Conservation (phyloP, 2,797 vertebrate species). For the Galagoides demidoff region DNA sequence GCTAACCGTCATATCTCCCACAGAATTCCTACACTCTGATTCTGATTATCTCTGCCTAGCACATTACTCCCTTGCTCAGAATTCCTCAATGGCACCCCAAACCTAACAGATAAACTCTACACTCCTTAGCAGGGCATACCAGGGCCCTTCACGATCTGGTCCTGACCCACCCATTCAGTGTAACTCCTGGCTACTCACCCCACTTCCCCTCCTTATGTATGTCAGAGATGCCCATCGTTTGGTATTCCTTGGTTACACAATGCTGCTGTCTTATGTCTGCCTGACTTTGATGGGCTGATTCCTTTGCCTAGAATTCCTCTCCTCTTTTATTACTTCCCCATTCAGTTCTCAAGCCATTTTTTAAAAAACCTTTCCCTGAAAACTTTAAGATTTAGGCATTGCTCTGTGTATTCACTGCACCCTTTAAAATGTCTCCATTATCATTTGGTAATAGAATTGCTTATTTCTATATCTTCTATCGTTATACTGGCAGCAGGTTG, state of each 20-base stretch:
- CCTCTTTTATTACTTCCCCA: background rate
- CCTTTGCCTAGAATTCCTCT: background rate
- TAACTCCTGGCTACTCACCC: background rate
- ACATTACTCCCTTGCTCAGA: background rate
- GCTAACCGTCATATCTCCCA: background rate
- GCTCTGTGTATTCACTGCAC: background rate
- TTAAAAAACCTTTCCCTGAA: conserved; percentile 9
- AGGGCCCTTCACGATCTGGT: background rate
- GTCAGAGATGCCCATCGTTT: background rate
- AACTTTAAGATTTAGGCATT: background rate
- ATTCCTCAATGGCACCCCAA: background rate
- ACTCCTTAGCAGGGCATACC: background rate
- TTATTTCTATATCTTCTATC: background rate
- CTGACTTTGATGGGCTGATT: background rate
- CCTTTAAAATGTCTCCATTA: background rate
- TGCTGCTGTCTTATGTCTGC: background rate
- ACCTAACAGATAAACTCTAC: background rate
- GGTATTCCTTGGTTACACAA: background rate
- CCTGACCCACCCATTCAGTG: background rate
- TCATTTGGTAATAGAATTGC: background rate
- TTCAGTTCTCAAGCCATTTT: background rate
- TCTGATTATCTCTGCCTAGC: too few species aligned
- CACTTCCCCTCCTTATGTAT: background rate
- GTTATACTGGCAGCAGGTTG: background rate
- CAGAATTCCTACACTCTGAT: background rate